Evolutionary conservation across 2,888 invertebrate species (phyloP), one percentile per base, ranked within the genome.

Genomic region (Ophion ventricosus): DNA sequence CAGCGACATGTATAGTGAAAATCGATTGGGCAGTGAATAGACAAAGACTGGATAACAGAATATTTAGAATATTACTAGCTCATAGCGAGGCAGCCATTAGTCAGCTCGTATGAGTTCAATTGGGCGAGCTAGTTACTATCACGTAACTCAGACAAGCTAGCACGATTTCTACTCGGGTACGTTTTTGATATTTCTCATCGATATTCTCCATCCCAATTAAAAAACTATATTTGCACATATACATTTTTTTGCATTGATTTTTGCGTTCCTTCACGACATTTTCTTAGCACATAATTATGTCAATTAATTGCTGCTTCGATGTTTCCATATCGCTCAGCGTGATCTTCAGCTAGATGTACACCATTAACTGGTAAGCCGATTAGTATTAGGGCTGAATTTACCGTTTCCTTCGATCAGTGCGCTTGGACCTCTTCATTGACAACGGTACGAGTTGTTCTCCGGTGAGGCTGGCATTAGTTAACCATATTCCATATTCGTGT

Each of bases 281-380:
- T 54, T 10, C 25, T 73, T 43, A n/a, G 43, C 40, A n/a, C 40
- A 0, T 23, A 7, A 43, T 72, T 72, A 2, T 23, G 40, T 43
- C 23, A n/a, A 14, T 73, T 73, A 61, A 73, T 26, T 1, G 11
- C 43, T 61, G n/a, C 61, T 61, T n/a, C 25, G 26, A 25, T 20
- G 25, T 25, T 7, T 25, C 14, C 11, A 14, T 35, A 35, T 40
- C 67, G 14, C n/a, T 49, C 54, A 49, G 23, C 35, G 57, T 20
- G 74, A 29, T 69, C 67, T 75, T 73, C 56, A 17, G 73, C 78
- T 29, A 25, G 17, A 67, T 23, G 25, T 35, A 66, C 66, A 56
- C 54, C 35, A 49, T 61, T 74, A 29, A 78, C 40, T 54, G 78
- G 67, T 73, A 59, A 77, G 77, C 77, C 20, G 54, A 67, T 25